Evolutionary conservation across 2,888 invertebrate genomes (phyloP).

Genomic region (Melanophora roralis): DNA sequence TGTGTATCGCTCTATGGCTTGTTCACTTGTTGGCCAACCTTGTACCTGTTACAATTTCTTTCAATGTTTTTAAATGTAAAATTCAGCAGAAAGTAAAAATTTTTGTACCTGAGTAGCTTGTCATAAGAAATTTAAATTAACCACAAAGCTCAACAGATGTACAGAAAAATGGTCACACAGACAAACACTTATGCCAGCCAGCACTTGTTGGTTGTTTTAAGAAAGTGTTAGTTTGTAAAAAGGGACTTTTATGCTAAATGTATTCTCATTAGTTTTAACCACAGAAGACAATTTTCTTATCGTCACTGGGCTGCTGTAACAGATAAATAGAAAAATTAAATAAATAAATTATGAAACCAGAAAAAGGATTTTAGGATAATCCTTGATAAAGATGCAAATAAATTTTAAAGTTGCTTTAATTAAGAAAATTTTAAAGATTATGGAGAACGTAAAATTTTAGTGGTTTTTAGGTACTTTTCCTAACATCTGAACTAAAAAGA

Average conservation of each 20-base stretch:
- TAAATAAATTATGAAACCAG: not conserved
- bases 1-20: too few species aligned
- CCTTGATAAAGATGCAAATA: too few species aligned
- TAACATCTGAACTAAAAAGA: too few species aligned
- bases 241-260: constrained; percentile 70
- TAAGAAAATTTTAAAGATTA: too few species aligned
- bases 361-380: not conserved
- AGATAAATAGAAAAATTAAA: not conserved
- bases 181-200: not conserved
- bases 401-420: too few species aligned
- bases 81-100: too few species aligned
- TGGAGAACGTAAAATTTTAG: too few species aligned
- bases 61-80: too few species aligned
- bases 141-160: not conserved
- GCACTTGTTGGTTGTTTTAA: constrained; percentile 13
- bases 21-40: too few species aligned
- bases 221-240: constrained; percentile 61
- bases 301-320: not conserved
- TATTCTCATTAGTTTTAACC: constrained; percentile 71
- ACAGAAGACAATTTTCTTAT: constrained; percentile 37
- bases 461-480: too few species aligned
- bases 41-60: too few species aligned
- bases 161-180: not conserved
- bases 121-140: not conserved
- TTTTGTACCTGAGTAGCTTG: too few species aligned